Evolutionary conservation across 2,113 vertebrate genomes (phyloP).

Genomic region (Brachyistius frenatus): DNA sequence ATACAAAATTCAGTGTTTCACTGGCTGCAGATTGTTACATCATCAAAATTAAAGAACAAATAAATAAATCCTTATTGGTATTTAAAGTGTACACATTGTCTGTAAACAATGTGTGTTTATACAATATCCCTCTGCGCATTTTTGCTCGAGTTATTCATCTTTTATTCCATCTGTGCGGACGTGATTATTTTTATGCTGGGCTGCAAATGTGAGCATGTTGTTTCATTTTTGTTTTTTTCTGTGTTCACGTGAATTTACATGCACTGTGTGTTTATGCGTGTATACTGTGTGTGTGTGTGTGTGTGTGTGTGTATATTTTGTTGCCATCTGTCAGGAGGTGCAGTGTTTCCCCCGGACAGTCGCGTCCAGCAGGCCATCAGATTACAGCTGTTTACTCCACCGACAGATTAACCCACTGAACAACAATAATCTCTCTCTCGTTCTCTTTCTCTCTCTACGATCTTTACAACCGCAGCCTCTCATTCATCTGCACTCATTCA

Average conservation of each 20-base stretch:
- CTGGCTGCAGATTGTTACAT: too few relatives aligned
- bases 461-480: constrained; percentile 18
- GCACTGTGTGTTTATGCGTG: constrained; percentile 8
- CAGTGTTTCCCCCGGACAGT: constrained; percentile 39
- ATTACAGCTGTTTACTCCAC: constrained; percentile 80
- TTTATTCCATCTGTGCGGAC: background rate
- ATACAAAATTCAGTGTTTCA: too few relatives aligned
- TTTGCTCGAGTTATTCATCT: too few relatives aligned
- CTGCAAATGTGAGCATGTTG: background rate
- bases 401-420: constrained; percentile 80
- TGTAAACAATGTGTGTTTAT: too few relatives aligned
- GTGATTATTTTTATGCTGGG: constrained; percentile 16
- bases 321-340: constrained; percentile 72
- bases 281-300: constrained; percentile 5
- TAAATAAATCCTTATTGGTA: too few relatives aligned
- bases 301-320: background rate
- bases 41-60: too few relatives aligned
- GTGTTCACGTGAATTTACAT: background rate
- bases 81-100: too few relatives aligned
- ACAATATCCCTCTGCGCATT: too few relatives aligned
- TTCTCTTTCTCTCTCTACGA: constrained; percentile 28
- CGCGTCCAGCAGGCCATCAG: constrained; percentile 53
- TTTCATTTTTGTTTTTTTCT: background rate
- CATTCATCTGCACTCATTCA: constrained; percentile 30
- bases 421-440: constrained; percentile 64